Evolutionary conservation across 2,888 invertebrate genomes (phyloP).

Genomic region (Baccha elongata): DNA sequence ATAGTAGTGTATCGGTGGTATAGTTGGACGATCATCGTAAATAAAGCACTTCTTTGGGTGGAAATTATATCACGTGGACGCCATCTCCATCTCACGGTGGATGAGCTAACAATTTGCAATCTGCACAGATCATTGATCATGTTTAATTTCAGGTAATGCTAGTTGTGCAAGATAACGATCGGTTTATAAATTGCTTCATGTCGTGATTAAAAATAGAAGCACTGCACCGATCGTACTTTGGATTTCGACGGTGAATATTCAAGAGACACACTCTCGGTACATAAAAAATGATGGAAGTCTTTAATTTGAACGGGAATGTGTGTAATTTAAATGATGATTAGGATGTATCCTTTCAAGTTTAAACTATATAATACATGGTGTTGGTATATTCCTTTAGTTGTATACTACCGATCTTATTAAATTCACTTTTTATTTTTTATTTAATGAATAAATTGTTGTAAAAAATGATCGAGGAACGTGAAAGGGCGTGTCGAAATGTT

Average conservation of each 20-base stretch:
- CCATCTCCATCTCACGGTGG: slow-evolving; percentile 35
- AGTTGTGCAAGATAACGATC: slow-evolving; percentile 66
- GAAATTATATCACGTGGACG: slow-evolving; percentile 69
- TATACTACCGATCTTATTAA: slow-evolving; percentile 47
- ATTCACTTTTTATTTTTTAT: slow-evolving; percentile 32
- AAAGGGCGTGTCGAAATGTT: slow-evolving; percentile 51
- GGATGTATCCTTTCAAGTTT: slow-evolving; percentile 52
- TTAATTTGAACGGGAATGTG: slow-evolving; percentile 55
- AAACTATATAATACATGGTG: slow-evolving; percentile 28
- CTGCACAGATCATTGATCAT: slow-evolving; percentile 73
- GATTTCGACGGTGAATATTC: neutral
- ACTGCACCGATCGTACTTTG: slow-evolving; percentile 18
- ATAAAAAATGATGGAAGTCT: slow-evolving; percentile 46
- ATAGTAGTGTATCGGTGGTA: slow-evolving; percentile 6
- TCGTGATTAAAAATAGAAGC: slow-evolving; percentile 71
- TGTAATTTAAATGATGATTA: slow-evolving; percentile 69
- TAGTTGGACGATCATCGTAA: slow-evolving; percentile 10
- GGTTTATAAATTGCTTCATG: slow-evolving; percentile 67
- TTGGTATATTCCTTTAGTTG: slow-evolving; percentile 17
- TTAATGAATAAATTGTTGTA: slow-evolving; percentile 23
- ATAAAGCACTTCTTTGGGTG: slow-evolving; percentile 25
- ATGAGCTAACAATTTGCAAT: slow-evolving; percentile 68
- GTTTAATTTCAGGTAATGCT: slow-evolving; percentile 72
- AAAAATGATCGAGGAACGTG: slow-evolving; percentile 26
- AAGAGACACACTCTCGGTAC: slow-evolving; percentile 10